Percentiles rank a stretch among this genome's conserved stretches.
Evolutionary conservation across 2,797 vertebrate species (phyloP).

Genomic region (Acestrorhynchus altus): DNA sequence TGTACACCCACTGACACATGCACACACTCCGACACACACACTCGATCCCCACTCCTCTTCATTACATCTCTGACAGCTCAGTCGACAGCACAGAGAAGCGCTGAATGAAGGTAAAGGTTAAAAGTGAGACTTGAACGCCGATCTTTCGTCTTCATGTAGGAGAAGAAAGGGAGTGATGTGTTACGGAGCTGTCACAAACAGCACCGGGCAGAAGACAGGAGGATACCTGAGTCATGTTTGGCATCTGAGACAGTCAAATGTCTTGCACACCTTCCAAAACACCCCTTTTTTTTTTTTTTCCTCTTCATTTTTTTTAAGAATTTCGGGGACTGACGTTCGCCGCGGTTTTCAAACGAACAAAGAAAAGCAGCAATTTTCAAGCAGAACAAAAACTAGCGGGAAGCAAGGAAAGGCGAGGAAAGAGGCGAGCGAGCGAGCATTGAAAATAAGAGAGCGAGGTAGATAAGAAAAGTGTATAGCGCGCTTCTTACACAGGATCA

Average conservation of each 20-base stretch:
- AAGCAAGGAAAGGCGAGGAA: neutral
- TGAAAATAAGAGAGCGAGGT: constrained; percentile 5
- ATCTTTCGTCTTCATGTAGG: neutral
- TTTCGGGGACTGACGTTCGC: constrained; percentile 2
- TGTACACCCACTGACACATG: constrained; percentile 21
- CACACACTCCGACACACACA: constrained; percentile 26
- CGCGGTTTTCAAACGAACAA: constrained; percentile 28
- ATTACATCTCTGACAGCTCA: constrained; percentile 48
- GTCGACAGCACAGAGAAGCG: constrained; percentile 30
- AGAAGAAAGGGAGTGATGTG: neutral
- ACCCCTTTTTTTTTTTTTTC: neutral
- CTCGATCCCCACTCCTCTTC: constrained; percentile 1
- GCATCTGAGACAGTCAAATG: neutral
- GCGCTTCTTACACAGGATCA: constrained; percentile 61
- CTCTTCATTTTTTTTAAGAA: neutral
- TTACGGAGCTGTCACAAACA: constrained; percentile 1
- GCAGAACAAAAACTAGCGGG: constrained; percentile 8
- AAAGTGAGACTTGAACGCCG: constrained; percentile 18
- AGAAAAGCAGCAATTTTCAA: constrained; percentile 27
- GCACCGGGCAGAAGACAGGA: neutral
- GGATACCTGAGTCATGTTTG: neutral
- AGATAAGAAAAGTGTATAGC: constrained; percentile 44
- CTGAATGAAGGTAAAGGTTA: constrained; percentile 39
- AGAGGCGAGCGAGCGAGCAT: neutral
- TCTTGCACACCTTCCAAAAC: neutral